Evolutionary conservation across 1,140 invertebrate genomes (phyloP).

Genomic region (Hydropsyche tenuis): DNA sequence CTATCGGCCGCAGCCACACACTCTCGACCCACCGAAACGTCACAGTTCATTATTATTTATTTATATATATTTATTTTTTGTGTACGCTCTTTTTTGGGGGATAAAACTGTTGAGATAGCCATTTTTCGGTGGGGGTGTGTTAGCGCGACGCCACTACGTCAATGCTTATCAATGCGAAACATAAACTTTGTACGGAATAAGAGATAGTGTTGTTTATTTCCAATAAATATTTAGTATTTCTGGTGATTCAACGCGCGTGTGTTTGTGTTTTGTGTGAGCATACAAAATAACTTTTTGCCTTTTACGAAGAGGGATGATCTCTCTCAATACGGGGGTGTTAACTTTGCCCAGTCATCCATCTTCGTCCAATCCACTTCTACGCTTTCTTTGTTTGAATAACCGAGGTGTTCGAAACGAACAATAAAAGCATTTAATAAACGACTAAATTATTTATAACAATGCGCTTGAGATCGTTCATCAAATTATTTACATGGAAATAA

Average conservation of each 20-base stretch:
- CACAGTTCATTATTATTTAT: slow-evolving; percentile 2
- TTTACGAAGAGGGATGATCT: slow-evolving; percentile 28
- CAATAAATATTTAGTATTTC: no score
- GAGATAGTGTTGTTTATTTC: no score
- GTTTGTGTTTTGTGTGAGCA: not conserved
- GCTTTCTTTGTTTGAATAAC: slow-evolving; percentile 31
- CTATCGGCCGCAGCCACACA: not conserved
- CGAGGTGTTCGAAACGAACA: slow-evolving; percentile 23
- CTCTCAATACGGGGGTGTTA: slow-evolving; percentile 26
- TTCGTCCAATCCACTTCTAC: slow-evolving; percentile 24
- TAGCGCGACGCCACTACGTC: no score
- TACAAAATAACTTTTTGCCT: slow-evolving; percentile 28
- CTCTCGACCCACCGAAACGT: no score
- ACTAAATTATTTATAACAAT: slow-evolving; percentile 18
- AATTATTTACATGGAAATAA: no score
- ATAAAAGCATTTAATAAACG: slow-evolving; percentile 26
- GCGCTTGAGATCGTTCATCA: not conserved
- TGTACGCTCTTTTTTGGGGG: no score
- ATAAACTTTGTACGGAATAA: no score
- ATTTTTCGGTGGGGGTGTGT: no score
- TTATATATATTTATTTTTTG: not conserved
- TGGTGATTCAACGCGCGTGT: no score
- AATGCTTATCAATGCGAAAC: no score
- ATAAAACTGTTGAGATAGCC: no score
- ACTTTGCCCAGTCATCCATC: slow-evolving; percentile 32